A percentile compares a stretch with the other conserved stretches of the same genome.
Conservation (phyloP, 2,113 vertebrate genomes). For the Corythornis madagascariensis region DNA sequence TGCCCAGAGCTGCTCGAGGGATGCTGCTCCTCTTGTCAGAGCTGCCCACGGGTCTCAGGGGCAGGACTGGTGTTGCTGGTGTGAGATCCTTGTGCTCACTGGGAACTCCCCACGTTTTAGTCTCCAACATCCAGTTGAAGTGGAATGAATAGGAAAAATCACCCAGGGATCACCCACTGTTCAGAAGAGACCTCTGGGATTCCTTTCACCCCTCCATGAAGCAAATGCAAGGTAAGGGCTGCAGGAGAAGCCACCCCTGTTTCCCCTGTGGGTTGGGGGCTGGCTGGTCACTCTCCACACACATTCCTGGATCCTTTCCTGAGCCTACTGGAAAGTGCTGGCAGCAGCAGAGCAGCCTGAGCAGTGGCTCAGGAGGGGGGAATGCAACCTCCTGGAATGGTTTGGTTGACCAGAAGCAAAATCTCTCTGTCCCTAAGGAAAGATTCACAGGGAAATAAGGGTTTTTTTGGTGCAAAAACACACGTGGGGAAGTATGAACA, state of each 20-base stretch:
- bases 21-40: background rate
- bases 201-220: background rate
- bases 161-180: background rate
- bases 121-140: background rate
- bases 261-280: background rate
- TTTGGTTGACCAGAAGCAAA: background rate
- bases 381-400: fast-evolving
- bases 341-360: background rate
- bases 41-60: fast-evolving
- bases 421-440: background rate
- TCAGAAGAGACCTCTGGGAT: background rate
- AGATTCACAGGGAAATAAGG: background rate
- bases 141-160: background rate
- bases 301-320: no score
- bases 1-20: background rate
- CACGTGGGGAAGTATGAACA: fast-evolving
- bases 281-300: background rate
- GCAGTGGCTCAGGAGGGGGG: background rate
- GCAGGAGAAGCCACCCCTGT: no score
- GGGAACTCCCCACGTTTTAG: no score
- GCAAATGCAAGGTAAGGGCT: background rate
- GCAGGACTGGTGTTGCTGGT: background rate
- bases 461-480: background rate
- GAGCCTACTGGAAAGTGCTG: no score
- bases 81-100: no score